Conservation (phyloP, 2,113 vertebrate genomes). For the Pedetes capensis region DNA sequence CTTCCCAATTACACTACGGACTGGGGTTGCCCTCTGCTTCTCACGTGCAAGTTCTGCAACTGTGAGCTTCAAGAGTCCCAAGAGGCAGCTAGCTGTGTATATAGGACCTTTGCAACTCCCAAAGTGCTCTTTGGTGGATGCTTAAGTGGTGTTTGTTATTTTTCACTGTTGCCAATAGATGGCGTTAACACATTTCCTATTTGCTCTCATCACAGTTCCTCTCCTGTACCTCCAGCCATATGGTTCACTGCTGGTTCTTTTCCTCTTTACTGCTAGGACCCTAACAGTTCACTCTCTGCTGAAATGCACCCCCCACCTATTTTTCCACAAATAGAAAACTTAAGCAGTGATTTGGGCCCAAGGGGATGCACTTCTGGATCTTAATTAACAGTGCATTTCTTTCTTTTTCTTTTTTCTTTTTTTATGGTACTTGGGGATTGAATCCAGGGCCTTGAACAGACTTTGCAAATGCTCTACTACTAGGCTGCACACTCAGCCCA, state of each 20-base stretch:
- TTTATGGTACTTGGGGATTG: too few species aligned
- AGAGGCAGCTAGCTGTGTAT: neutral
- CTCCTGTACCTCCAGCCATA: neutral
- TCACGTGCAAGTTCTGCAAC: neutral
- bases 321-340: neutral
- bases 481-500: too few species aligned
- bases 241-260: neutral
- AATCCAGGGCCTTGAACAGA: too few species aligned
- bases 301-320: neutral
- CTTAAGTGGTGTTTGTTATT: neutral
- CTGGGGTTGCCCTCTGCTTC: neutral
- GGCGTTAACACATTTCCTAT: neutral
- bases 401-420: too few species aligned
- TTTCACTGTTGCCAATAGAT: conserved; percentile 38
- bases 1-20: too few species aligned
- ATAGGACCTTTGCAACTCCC: neutral
- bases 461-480: too few species aligned
- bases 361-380: neutral
- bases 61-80: neutral
- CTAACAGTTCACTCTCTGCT: neutral
- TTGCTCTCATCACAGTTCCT: neutral
- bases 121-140: neutral
- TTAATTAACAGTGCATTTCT: neutral
- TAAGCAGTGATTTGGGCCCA: neutral
- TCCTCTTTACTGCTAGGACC: neutral